Evolutionary conservation across 53 echinoderm and acorn worm species (phyloP), one percentile per base, ranked within the genome.

Genomic region (Patiria pectinifera): DNA sequence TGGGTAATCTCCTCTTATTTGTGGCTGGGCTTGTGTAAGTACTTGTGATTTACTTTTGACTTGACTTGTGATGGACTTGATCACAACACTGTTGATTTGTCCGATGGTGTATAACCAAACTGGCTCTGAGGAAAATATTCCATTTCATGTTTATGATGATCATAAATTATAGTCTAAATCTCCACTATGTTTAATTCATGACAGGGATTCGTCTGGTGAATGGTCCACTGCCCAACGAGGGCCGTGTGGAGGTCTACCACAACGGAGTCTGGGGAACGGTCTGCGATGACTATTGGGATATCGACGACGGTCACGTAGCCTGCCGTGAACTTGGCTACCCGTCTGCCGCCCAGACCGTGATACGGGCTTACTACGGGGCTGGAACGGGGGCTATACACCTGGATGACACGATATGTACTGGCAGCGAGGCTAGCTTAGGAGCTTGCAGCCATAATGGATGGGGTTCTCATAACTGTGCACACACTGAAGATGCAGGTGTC

Each of bases 211-310:
- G 82, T n/a, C 59, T 82, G 8, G 82, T 59, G 53, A 24, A 12
- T 15, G 82, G 82, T 53, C 6, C 59, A 2, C 16, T n/a, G 44
- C 11, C 82, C 5, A 59, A 59, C 82, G 59, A 82, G 59, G 82
- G 82, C 4, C 24, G 82, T 19, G 82, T 82, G 23, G 86, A 86
- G 53, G 48, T 86, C 8, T 72, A 35, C 48, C 19, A 86, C 48
- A 72, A 47, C 71, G 74, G 74, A 16, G 63, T 0, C 8, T 86
- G 86, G 86, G 86, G 86, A 12, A 86, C 86, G 3, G 86, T 86
- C 8, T 85, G 85, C 48, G 85, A 85, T 44, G 85, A 85, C 69
- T 24, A 13, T 35, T 85, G 85, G 85, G 69, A 86, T 47, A 46
- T 72, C 5, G 48, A 19, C 48, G 72, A n/a, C 49, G 86, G 46